Conservation (phyloP, 23 tunicate genomes). For the Corella eumyota region DNA sequence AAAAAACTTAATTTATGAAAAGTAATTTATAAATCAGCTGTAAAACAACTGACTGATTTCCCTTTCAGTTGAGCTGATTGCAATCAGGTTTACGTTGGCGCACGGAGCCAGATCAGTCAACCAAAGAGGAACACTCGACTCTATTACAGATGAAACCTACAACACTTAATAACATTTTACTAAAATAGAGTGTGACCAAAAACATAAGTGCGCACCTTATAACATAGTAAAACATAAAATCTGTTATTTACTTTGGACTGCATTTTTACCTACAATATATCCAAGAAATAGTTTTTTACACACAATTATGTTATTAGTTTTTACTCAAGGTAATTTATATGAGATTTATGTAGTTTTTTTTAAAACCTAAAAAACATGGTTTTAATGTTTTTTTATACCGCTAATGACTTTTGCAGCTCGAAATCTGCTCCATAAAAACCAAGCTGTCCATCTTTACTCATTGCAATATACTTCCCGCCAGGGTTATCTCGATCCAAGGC, state of each 20-base stretch:
- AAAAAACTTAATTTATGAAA: too few species aligned
- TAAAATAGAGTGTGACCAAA: too few species aligned
- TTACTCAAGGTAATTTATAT: too few species aligned
- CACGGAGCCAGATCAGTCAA: constrained; percentile 75
- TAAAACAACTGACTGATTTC: constrained; percentile 67
- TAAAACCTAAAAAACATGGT: too few species aligned
- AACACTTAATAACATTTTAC: neutral
- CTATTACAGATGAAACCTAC: constrained; percentile 32
- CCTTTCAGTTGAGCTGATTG: constrained; percentile 85
- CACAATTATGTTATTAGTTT: too few species aligned
- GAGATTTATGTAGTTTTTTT: too few species aligned
- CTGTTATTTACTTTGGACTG: too few species aligned
- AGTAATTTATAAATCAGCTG: too few species aligned
- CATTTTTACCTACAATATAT: too few species aligned
- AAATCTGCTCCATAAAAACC: constrained; percentile 45
- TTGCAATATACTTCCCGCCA: constrained; percentile 55
- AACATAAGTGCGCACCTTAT: constrained; percentile 1
- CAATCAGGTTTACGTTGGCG: constrained; percentile 69
- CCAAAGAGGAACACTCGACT: constrained; percentile 53
- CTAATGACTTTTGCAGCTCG: constrained; percentile 47
- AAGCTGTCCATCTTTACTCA: constrained; percentile 85
- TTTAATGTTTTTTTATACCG: too few species aligned
- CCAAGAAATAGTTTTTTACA: too few species aligned
- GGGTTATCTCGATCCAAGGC: constrained; percentile 58
- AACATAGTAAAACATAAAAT: neutral